Conservation (phyloP, 2,113 vertebrate genomes). For the Otocyon megalotis region DNA sequence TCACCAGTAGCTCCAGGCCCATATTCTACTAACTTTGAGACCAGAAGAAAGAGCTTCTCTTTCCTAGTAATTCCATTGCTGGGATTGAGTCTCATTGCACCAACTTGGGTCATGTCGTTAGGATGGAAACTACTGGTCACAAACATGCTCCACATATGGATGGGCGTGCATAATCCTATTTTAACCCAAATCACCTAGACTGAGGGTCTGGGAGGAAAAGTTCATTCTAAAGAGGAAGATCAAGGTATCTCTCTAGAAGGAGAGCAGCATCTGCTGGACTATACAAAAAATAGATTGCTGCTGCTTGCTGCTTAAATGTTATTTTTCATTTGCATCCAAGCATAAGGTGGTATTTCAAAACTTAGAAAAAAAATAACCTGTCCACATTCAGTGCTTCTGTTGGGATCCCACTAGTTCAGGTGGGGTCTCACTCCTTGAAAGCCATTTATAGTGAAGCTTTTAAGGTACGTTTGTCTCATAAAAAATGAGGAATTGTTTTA, state of each 20-base stretch:
- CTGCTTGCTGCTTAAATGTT: background rate
- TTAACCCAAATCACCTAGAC: background rate
- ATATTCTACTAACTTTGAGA: background rate
- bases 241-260: background rate
- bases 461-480: background rate
- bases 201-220: background rate
- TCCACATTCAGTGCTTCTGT: background rate
- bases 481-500: background rate
- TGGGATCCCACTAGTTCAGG: background rate
- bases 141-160: background rate
- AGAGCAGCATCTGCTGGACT: accelerated
- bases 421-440: background rate
- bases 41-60: background rate
- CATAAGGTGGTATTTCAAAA: background rate
- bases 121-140: background rate
- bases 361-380: background rate
- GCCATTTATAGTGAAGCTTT: background rate
- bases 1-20: background rate
- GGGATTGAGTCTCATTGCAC: background rate
- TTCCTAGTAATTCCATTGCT: background rate
- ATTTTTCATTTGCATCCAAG: background rate
- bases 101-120: background rate
- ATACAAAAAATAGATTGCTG: background rate
- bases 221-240: background rate
- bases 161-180: too few relatives aligned